Base-by-base conservation (phyloP, 2,113 vertebrate genomes). In the Ailurus styani region DNA sequence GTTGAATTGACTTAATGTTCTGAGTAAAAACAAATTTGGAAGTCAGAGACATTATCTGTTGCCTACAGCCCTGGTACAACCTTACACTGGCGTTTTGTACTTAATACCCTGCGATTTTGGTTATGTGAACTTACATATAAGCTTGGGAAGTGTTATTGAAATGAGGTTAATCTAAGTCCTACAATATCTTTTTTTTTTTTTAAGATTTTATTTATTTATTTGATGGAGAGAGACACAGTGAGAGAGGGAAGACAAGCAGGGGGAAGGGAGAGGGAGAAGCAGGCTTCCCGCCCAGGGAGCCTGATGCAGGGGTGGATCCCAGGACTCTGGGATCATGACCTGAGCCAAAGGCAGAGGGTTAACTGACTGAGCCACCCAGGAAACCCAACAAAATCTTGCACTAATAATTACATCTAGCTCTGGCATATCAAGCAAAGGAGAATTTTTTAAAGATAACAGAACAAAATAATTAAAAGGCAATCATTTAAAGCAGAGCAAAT, bases 1-100 rank as follows among this genome's bases (percentile, higher is more conserved):
- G 2, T 54, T 62, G 17, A 77, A 60, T 17, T 50, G 52, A 85
- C 25, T 66, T 55, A 62, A 62, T 47, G 23, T 31, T 14, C 7
- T 64, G 42, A 78, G 12, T 60, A 34, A 87, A 95, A 88, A 66
- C 37, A 31, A 91, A 20, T 85, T 96, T 62, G 42, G 40, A 87
- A 72, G 50, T 95, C 29, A 47, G 12, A 10, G 13, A 27, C 3
- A 10, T 54, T 37, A 54, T n/a, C 57, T 64, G 7, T 68, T 45
- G 4, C 11, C 34, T 42, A 42, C 2, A 54, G 4, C 1, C 9
- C 3, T 14, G 2, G 10, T 75, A 18, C n/a, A 79, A 70, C 2
- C 18, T 94, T 25, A 45, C 20, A 37, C 20, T 54, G 2, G 9
- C 21, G 18, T 91, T 73, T 14, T 83, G 70, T 90, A 90, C 37